phyloP scores from a whole-genome alignment of 2,888 invertebrate species.

The Oeneis ivallda region DNA sequence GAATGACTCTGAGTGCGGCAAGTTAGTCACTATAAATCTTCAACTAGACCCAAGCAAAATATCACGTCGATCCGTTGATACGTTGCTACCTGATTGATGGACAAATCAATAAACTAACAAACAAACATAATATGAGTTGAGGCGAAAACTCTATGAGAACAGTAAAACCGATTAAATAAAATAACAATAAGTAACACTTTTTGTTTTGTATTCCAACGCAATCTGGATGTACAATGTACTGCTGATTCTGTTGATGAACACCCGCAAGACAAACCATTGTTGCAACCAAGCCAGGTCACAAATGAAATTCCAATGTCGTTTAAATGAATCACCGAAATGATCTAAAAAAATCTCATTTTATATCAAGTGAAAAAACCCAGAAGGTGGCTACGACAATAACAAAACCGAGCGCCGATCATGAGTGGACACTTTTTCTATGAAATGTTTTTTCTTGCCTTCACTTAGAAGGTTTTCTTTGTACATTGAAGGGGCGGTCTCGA shows the following conservation, averaged over 20 bases:
- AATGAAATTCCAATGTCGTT: not conserved
- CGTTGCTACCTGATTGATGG: too few relatives aligned
- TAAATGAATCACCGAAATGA: conserved; percentile 2
- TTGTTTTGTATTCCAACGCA: too few relatives aligned
- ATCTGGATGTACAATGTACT: not conserved
- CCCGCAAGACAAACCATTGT: not conserved
- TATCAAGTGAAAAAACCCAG: not conserved
- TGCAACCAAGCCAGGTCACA: not conserved
- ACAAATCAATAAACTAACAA: too few relatives aligned
- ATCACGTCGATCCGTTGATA: too few relatives aligned
- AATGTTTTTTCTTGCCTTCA: not conserved
- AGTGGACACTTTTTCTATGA: conserved; percentile 11
- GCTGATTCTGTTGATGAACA: not conserved
- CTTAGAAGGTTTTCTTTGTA: not conserved
- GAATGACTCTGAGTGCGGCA: too few relatives aligned
- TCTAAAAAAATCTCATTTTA: conserved; percentile 10
- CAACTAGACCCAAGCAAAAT: too few relatives aligned
- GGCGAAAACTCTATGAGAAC: too few relatives aligned
- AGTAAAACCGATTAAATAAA: not conserved
- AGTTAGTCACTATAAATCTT: too few relatives aligned
- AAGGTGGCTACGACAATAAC: not conserved
- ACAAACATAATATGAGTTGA: too few relatives aligned
- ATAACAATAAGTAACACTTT: too few relatives aligned
- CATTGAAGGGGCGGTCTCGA: conserved; percentile 4
- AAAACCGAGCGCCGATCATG: not conserved